Evolutionary conservation across 2,113 vertebrate genomes (phyloP).

Genomic region (Anhinga rufa): DNA sequence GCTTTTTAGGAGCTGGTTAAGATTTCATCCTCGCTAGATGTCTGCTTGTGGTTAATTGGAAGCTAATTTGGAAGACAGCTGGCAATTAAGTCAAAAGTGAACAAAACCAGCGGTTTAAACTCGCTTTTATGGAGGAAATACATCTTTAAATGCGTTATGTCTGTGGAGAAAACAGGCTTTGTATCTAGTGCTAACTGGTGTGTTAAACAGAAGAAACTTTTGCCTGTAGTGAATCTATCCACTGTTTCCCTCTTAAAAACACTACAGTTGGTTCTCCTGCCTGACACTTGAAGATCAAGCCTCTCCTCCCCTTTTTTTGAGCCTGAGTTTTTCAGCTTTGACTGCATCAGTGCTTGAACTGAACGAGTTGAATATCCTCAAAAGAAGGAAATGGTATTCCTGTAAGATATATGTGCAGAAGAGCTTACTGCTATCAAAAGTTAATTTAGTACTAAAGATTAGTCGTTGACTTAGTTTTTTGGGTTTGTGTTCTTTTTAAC

Average conservation of each 20-base stretch:
- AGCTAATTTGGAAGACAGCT: neutral
- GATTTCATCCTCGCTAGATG: neutral
- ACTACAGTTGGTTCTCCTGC: neutral
- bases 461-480: too few species aligned
- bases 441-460: neutral
- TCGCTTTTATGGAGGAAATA: neutral
- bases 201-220: neutral
- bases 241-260: accelerated
- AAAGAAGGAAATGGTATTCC: neutral
- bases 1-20: neutral
- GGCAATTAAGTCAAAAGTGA: neutral
- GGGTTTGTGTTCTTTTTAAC: too few species aligned
- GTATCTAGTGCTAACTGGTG: neutral
- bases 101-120: accelerated
- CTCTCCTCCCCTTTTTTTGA: neutral
- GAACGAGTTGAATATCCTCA: neutral
- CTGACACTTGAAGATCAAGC: neutral
- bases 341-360: neutral
- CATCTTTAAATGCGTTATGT: accelerated
- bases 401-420: neutral
- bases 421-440: neutral
- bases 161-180: neutral
- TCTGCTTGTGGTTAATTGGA: neutral
- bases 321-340: neutral
- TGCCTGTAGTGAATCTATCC: neutral